Evolutionary conservation across 1,140 invertebrate genomes (phyloP).

Genomic region (Drosophila pseudoobscura): DNA sequence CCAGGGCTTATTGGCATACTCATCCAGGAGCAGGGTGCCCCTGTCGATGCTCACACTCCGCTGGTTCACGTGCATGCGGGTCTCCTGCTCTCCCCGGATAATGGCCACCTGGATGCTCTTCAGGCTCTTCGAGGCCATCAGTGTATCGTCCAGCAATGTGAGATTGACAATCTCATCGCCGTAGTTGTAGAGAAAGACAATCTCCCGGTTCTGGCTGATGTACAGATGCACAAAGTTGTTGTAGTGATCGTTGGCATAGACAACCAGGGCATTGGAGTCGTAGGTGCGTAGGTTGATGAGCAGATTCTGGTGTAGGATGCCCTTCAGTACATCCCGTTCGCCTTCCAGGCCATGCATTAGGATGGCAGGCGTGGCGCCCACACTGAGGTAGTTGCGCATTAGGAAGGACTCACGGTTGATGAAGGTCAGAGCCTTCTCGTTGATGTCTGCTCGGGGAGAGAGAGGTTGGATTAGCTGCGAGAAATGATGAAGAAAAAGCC

Average conservation of each 20-base stretch:
- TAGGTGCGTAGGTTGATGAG: constrained; percentile 94
- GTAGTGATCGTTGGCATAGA: constrained; percentile 96
- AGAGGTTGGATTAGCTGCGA: background rate
- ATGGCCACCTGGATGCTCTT: constrained; percentile 94
- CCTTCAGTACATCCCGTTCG: constrained; percentile 87
- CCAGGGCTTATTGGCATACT: constrained; percentile 93
- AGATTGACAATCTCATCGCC: constrained; percentile 91
- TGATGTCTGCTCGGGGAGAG: constrained; percentile 88
- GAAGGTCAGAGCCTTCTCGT: constrained; percentile 94
- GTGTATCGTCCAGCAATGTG: constrained; percentile 88
- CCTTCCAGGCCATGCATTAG: constrained; percentile 86
- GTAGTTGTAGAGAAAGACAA: constrained; percentile 93
- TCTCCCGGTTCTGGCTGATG: constrained; percentile 89
- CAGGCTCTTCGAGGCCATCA: constrained; percentile 87
- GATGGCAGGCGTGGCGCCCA: constrained; percentile 57
- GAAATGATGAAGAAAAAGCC: background rate
- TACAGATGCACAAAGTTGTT: constrained; percentile 97
- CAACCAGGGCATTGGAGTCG: constrained; percentile 90
- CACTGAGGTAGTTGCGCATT: constrained; percentile 89
- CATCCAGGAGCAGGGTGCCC: constrained; percentile 88
- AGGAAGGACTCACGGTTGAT: constrained; percentile 91
- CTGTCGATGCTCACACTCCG: constrained; percentile 88
- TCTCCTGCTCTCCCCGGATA: constrained; percentile 88
- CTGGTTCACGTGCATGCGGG: constrained; percentile 93
- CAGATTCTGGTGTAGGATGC: constrained; percentile 90